Evolutionary conservation across 2,888 invertebrate species (phyloP).

Genomic region (Hecatera dysodea): DNA sequence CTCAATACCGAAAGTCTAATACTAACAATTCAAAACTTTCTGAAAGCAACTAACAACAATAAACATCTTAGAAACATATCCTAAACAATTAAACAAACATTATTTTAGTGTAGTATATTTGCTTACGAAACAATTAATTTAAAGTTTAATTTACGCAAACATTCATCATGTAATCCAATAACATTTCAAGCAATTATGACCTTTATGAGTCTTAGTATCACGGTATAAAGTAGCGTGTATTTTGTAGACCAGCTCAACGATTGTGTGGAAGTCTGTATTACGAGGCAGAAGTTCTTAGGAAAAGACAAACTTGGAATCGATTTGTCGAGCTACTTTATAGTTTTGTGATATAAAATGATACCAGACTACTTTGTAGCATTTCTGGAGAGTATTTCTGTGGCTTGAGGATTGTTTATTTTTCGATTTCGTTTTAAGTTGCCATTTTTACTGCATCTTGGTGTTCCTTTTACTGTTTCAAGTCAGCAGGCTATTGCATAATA

Average conservation of each 20-base stretch:
- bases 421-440: background rate
- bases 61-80: slow-evolving; percentile 36
- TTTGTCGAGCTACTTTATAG: slow-evolving; percentile 51
- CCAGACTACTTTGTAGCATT: slow-evolving; percentile 16
- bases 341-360: slow-evolving; percentile 50
- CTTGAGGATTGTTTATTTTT: slow-evolving; percentile 5
- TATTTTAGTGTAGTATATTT: slow-evolving; percentile 32
- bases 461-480: background rate
- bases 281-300: slow-evolving; percentile 36
- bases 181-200: slow-evolving; percentile 2
- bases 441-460: background rate
- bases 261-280: slow-evolving; percentile 8
- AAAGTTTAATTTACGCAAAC: slow-evolving; percentile 42
- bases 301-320: slow-evolving; percentile 59
- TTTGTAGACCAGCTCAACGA: slow-evolving; percentile 1
- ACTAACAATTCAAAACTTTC: slow-evolving; percentile 9
- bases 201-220: background rate
- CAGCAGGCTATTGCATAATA: background rate
- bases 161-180: slow-evolving; percentile 3
- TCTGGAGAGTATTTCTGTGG: slow-evolving; percentile 14
- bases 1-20: slow-evolving; percentile 5
- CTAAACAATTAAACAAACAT: slow-evolving; percentile 49
- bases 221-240: slow-evolving; percentile 25
- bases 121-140: slow-evolving; percentile 33
- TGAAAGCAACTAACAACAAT: slow-evolving; percentile 10